phyloP scores from a whole-genome alignment of 2,888 invertebrate species.

The Pharmacophagus antenor region DNA sequence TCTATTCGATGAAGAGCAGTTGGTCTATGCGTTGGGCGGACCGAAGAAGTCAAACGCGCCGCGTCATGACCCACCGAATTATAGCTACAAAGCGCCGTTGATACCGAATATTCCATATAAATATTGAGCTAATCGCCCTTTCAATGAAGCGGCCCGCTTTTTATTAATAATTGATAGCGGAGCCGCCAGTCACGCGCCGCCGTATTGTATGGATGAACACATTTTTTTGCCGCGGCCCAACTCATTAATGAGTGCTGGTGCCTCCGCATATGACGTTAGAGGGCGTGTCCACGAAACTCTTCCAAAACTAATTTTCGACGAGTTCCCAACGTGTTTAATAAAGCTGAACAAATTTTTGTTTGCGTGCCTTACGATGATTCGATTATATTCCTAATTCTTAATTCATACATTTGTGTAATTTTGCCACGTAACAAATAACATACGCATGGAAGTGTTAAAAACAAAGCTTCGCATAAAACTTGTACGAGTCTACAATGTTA shows the following conservation, averaged over 20 bases:
- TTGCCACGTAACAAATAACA: no score
- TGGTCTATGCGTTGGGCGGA: conserved; percentile 64
- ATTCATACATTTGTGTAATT: no score
- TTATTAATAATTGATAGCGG: conserved; percentile 80
- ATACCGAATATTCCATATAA: conserved; percentile 82
- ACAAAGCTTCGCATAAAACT: no score
- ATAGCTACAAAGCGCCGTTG: conserved; percentile 79
- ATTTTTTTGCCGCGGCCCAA: conserved; percentile 71
- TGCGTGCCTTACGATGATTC: conserved; percentile 36
- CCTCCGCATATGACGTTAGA: conserved; percentile 60
- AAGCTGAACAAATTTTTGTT: conserved; percentile 70
- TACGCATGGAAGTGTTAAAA: no score
- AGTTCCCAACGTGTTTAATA: conserved; percentile 57
- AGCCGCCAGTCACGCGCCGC: conserved; percentile 78
- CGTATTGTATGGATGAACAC: conserved; percentile 72
- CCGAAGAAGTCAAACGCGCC: conserved; percentile 67
- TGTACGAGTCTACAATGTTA: no score
- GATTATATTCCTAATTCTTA: background rate
- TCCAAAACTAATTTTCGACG: conserved; percentile 65
- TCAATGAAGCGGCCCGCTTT: conserved; percentile 80
- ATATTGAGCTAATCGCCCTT: conserved; percentile 82
- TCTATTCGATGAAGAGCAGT: conserved; percentile 44
- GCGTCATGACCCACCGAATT: conserved; percentile 79
- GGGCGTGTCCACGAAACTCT: conserved; percentile 52
- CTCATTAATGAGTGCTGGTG: conserved; percentile 67